Percentiles rank a stretch among this genome's conserved stretches.
phyloP scores from a whole-genome alignment of 2,888 invertebrate genomes.

The Platerodrilus igneus region DNA sequence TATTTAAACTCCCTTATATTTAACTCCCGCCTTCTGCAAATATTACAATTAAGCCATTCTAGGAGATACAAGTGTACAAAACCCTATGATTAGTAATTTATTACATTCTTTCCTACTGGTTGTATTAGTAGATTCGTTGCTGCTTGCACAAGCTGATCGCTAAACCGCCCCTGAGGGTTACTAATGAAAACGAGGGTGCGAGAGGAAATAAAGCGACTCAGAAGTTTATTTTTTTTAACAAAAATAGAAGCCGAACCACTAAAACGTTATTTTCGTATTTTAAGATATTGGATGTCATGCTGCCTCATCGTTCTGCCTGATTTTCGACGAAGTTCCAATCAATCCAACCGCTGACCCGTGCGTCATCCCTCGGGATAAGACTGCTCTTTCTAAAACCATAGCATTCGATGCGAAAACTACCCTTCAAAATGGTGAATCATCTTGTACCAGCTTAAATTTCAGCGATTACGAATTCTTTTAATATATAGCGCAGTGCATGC shows the following conservation, averaged over 20 bases:
- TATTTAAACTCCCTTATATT: no score
- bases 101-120: slow-evolving; percentile 43
- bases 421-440: slow-evolving; percentile 23
- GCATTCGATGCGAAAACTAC: no score
- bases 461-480: slow-evolving; percentile 1
- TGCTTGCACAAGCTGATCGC: slow-evolving; percentile 42
- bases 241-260: not conserved
- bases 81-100: slow-evolving; percentile 41
- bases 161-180: slow-evolving; percentile 40
- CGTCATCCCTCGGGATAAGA: slow-evolving; percentile 30
- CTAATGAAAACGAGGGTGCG: slow-evolving; percentile 26
- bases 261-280: slow-evolving; percentile 12
- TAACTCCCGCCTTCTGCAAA: no score
- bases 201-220: not conserved
- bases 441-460: not conserved
- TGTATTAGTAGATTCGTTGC: slow-evolving; percentile 46
- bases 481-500: slow-evolving; percentile 2
- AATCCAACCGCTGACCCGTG: slow-evolving; percentile 35
- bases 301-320: slow-evolving; percentile 27
- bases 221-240: not conserved
- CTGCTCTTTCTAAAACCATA: slow-evolving; percentile 17
- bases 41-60: no score
- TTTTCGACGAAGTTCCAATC: slow-evolving; percentile 34
- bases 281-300: slow-evolving; percentile 15
- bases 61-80: slow-evolving; percentile 30